These are phyloP conservation scores for Deilephila porcellus DNA, from an alignment of 2,888 invertebrate genomes.

Conservation along the genomic window DNA sequence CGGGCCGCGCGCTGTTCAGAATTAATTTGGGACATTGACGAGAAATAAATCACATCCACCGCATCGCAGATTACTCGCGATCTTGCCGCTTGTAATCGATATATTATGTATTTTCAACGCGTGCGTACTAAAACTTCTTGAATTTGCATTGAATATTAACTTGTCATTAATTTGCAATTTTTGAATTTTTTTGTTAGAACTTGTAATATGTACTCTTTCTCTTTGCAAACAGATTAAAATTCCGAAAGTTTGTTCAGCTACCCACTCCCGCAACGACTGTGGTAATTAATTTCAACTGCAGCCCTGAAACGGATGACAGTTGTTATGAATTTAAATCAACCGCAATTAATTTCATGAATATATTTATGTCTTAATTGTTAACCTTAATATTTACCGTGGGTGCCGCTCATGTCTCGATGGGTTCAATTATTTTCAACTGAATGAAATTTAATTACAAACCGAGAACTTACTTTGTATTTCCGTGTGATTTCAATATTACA, in stretches of 20 bases:
- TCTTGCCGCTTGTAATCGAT: conserved; percentile 6
- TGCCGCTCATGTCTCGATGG: background rate
- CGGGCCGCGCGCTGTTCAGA: conserved; percentile 59
- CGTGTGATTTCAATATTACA: too few relatives aligned
- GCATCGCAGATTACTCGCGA: conserved; percentile 49
- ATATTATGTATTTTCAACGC: conserved; percentile 4
- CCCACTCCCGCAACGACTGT: background rate
- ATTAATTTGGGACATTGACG: conserved; percentile 80
- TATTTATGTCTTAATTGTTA: conserved; percentile 12
- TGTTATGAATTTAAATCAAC: conserved; percentile 54
- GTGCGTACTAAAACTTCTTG: background rate
- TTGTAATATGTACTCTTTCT: too few relatives aligned
- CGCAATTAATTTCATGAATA: conserved; percentile 32
- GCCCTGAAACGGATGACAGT: conserved; percentile 40
- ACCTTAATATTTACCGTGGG: conserved; percentile 14
- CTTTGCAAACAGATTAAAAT: background rate
- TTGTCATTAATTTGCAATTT: background rate
- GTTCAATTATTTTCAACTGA: background rate
- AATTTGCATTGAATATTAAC: background rate
- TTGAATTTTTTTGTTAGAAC: too few relatives aligned
- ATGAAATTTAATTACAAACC: background rate
- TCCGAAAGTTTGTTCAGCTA: background rate
- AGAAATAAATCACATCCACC: conserved; percentile 72
- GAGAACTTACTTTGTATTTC: background rate
- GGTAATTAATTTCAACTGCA: conserved; percentile 53